phyloP scores from a whole-genome alignment of 2,888 invertebrate species.

The Papilio demoleus region DNA sequence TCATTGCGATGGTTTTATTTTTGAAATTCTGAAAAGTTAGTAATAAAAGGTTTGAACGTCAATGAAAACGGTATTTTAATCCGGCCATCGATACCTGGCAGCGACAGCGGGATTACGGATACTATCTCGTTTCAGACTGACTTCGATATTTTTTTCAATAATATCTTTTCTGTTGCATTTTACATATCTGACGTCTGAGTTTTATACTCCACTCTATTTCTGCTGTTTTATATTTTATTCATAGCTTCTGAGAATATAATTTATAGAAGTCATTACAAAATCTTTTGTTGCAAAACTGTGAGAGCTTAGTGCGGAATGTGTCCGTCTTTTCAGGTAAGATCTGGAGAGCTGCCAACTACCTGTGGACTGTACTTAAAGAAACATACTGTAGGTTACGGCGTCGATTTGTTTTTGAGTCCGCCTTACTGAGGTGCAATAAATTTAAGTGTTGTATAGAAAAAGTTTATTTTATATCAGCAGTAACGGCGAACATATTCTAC shows the following conservation, averaged over 20 bases:
- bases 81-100: conserved; percentile 77
- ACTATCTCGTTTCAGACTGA: conserved; percentile 61
- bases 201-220: conserved; percentile 42
- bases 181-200: conserved; percentile 42
- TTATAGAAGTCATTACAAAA: conserved; percentile 58
- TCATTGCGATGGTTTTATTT: neutral
- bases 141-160: conserved; percentile 55
- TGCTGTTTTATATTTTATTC: conserved; percentile 44
- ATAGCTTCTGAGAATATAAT: conserved; percentile 45
- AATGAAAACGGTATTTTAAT: conserved; percentile 79
- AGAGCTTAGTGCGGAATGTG: conserved; percentile 64
- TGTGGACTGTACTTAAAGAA: conserved; percentile 70
- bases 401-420: conserved; percentile 50
- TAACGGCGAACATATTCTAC: conserved; percentile 51
- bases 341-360: conserved; percentile 79
- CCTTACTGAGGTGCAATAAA: conserved; percentile 43
- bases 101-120: conserved; percentile 73
- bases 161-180: conserved; percentile 44
- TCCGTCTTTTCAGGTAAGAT: conserved; percentile 66
- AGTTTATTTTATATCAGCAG: conserved; percentile 43
- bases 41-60: conserved; percentile 67
- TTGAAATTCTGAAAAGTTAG: conserved; percentile 50
- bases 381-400: conserved; percentile 57
- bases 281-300: conserved; percentile 57
- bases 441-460: conserved; percentile 41